These are phyloP conservation scores for Azorinus chamasolen DNA, from an alignment of 2,888 invertebrate species.

Conservation along the genomic window DNA sequence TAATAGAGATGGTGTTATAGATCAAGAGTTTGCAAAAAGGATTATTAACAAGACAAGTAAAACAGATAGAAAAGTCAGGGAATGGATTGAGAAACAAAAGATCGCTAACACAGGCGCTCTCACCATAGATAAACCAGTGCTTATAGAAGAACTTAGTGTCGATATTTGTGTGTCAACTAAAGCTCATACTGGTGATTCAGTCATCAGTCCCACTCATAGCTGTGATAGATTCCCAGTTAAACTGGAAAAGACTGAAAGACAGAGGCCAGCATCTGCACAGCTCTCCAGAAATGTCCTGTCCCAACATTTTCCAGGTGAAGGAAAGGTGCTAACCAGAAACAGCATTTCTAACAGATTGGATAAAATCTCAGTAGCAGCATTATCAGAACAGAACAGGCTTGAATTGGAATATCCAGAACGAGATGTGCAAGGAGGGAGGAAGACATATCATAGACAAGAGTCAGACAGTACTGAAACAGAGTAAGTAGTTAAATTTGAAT, in stretches of 20 bases:
- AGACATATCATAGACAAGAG: neutral
- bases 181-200: neutral
- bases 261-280: too few species aligned
- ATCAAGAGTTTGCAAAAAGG: slow-evolving; percentile 15
- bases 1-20: slow-evolving; percentile 4
- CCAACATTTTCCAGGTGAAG: neutral
- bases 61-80: slow-evolving; percentile 44
- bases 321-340: neutral
- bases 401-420: slow-evolving; percentile 25
- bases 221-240: slow-evolving; percentile 55
- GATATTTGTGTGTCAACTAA: slow-evolving; percentile 37
- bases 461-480: slow-evolving; percentile 27
- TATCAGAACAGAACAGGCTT: slow-evolving; percentile 36
- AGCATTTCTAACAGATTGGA: slow-evolving; percentile 12
- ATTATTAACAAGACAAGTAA: slow-evolving; percentile 2
- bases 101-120: neutral
- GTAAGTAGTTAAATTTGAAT: slow-evolving; percentile 5
- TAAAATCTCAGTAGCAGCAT: slow-evolving; percentile 36
- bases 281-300: neutral
- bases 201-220: slow-evolving; percentile 27
- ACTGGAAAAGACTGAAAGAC: slow-evolving; percentile 41
- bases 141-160: slow-evolving; percentile 56
- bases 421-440: neutral
- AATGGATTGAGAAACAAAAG: slow-evolving; percentile 59
- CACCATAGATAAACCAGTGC: slow-evolving; percentile 25